Percentiles rank a stretch among this genome's conserved stretches.
These are phyloP conservation scores for Apodemia mormo DNA, from an alignment of 2,888 invertebrate species.

Conservation along the genomic window DNA sequence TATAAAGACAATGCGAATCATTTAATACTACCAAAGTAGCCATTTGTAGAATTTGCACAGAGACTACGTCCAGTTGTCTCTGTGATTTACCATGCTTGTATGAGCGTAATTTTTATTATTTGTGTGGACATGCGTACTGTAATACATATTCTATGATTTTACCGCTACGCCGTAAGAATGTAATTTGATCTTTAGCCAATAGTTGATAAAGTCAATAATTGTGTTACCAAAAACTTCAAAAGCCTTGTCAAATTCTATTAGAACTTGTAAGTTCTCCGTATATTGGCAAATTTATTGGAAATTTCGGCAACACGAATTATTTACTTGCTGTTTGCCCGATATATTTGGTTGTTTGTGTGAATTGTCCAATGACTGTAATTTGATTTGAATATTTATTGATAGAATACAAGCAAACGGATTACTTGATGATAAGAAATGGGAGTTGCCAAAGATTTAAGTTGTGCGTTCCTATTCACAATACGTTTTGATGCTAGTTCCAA, in stretches of 20 bases:
- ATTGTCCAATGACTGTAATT: not conserved
- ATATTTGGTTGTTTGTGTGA: not conserved
- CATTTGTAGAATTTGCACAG: no score
- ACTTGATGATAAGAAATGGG: no score
- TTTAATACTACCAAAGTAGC: no score
- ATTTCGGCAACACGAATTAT: not conserved
- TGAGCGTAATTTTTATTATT: no score
- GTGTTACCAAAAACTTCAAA: not conserved
- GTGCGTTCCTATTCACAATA: no score
- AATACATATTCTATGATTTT: not conserved
- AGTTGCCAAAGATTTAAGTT: no score
- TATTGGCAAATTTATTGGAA: not conserved
- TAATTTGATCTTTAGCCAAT: not conserved
- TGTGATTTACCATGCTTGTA: no score
- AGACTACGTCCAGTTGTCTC: no score
- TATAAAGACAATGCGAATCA: no score
- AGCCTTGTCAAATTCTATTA: not conserved
- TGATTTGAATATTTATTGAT: not conserved
- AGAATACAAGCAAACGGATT: no score
- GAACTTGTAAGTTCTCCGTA: conserved; percentile 6
- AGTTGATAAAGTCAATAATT: not conserved
- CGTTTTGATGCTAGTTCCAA: no score
- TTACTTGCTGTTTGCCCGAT: not conserved
- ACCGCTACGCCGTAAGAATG: not conserved
- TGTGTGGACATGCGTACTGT: not conserved